phyloP scores from a whole-genome alignment of 1,140 invertebrate genomes.

The Carcinoscorpius rotundicauda region DNA sequence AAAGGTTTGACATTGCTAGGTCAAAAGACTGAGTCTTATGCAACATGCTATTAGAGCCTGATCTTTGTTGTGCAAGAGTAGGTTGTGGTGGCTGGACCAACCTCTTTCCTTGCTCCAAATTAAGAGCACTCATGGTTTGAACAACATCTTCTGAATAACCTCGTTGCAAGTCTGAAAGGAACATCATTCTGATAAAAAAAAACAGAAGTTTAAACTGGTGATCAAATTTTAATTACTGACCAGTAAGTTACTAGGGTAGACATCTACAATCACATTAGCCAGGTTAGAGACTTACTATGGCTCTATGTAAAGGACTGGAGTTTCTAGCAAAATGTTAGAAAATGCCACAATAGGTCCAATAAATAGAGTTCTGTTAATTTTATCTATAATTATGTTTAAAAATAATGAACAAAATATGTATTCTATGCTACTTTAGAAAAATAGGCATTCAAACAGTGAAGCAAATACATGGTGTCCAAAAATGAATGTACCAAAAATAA shows the following conservation, averaged over 20 bases:
- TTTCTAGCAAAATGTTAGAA: too few species aligned
- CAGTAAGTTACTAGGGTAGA: background rate
- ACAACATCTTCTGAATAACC: constrained; percentile 68
- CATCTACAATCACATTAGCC: too few species aligned
- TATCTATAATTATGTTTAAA: too few species aligned
- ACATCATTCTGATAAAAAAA: constrained; percentile 1
- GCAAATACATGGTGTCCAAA: too few species aligned
- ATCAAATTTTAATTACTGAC: constrained; percentile 11
- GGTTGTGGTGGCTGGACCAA: constrained; percentile 16
- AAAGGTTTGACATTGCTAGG: constrained; percentile 9
- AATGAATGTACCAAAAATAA: too few species aligned
- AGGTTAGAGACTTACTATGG: too few species aligned
- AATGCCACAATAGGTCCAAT: too few species aligned
- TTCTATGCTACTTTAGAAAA: too few species aligned
- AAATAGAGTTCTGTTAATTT: too few species aligned
- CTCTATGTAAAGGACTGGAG: too few species aligned
- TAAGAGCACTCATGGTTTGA: constrained; percentile 34
- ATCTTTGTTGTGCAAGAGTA: constrained; percentile 13
- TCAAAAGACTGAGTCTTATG: constrained; percentile 40
- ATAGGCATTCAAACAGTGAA: too few species aligned
- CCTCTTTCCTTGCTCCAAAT: constrained; percentile 6
- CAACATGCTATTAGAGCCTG: constrained; percentile 34
- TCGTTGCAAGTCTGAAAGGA: constrained; percentile 52
- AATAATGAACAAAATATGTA: too few species aligned
- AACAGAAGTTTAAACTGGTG: background rate